Percentiles rank a stretch among this genome's conserved stretches.
These are phyloP conservation scores for Pharmacophagus antenor DNA, from an alignment of 2,888 invertebrate species.

Conservation along the genomic window DNA sequence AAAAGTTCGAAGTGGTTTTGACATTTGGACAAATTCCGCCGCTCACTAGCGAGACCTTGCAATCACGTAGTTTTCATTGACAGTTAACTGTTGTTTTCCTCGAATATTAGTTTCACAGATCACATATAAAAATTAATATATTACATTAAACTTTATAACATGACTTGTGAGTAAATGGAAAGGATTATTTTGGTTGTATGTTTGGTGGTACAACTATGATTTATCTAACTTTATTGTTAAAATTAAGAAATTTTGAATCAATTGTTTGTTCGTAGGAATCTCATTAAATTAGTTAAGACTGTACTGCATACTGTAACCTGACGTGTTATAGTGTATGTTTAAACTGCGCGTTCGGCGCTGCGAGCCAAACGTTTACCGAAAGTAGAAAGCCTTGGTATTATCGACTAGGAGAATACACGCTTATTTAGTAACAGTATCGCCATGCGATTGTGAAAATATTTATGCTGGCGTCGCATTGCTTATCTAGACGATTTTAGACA, in stretches of 20 bases:
- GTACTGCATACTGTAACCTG: conserved; percentile 7
- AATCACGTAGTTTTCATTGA: conserved; percentile 42
- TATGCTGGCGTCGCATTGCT: conserved; percentile 38
- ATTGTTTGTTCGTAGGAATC: too few species aligned
- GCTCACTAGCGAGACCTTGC: conserved; percentile 46
- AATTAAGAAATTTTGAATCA: too few species aligned
- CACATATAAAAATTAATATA: background rate
- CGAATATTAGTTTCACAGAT: conserved; percentile 24
- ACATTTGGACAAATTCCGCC: conserved; percentile 46
- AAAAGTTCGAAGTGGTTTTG: conserved; percentile 40
- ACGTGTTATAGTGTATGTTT: conserved; percentile 15
- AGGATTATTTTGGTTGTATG: too few species aligned
- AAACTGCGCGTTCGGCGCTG: conserved; percentile 31
- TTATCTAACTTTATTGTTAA: too few species aligned
- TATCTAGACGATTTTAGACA: conserved; percentile 29
- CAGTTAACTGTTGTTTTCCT: conserved; percentile 31
- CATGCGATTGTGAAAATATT: conserved; percentile 56
- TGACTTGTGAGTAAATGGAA: too few species aligned
- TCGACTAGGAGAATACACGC: conserved; percentile 59
- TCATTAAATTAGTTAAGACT: conserved; percentile 1
- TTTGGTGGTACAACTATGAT: too few species aligned
- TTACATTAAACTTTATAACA: background rate
- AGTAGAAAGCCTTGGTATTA: conserved; percentile 77
- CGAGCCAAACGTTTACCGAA: conserved; percentile 59
- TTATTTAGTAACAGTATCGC: conserved; percentile 56